Evolutionary conservation across 2,888 invertebrate species (phyloP).

Genomic region (Cheiracanthium punctorium): DNA sequence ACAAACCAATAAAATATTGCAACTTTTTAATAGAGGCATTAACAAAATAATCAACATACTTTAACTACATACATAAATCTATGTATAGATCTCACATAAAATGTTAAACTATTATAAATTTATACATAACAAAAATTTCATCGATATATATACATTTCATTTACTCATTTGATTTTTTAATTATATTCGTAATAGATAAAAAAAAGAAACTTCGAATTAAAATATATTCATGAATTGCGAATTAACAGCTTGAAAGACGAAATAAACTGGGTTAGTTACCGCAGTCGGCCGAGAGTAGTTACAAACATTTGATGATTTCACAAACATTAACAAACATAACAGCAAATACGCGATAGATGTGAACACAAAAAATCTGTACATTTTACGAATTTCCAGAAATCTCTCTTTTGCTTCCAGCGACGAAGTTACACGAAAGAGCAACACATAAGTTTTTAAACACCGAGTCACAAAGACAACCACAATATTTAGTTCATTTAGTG

Average conservation of each 20-base stretch:
- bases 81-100: no score
- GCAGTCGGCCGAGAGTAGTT: slow-evolving; percentile 5
- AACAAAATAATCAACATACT: not conserved
- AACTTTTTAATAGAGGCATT: not conserved
- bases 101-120: not conserved
- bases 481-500: no score
- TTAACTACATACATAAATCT: not conserved
- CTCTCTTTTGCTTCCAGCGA: not conserved
- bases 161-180: no score
- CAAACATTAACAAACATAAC: slow-evolving; percentile 19
- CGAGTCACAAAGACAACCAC: slow-evolving; percentile 1
- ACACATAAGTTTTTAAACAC: slow-evolving; percentile 12
- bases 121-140: no score
- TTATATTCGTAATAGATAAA: no score
- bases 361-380: slow-evolving; percentile 47
- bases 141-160: no score
- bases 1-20: not conserved
- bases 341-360: not conserved
- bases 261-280: not conserved
- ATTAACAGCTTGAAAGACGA: slow-evolving; percentile 16
- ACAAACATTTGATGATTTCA: slow-evolving; percentile 2
- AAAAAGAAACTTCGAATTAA: not conserved
- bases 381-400: slow-evolving; percentile 12
- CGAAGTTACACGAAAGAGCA: not conserved
- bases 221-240: not conserved